A percentile compares a stretch with the other conserved stretches of the same genome.
Evolutionary conservation across 2,888 invertebrate genomes (phyloP).

Genomic region (Alcis repandata): DNA sequence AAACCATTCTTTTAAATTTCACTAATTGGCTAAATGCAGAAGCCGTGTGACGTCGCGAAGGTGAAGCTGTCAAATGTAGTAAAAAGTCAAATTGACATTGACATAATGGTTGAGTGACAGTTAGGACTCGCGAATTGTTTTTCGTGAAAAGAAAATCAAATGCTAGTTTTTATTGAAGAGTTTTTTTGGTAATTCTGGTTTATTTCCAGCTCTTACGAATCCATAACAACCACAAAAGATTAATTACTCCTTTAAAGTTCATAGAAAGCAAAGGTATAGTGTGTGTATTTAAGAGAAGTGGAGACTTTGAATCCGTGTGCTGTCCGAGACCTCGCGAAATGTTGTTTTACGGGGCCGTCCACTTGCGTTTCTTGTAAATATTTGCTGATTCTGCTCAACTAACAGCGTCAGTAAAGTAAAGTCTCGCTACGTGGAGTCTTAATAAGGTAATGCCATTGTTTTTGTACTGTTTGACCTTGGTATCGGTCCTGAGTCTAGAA

Average conservation of each 20-base stretch:
- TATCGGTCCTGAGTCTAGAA: constrained; percentile 42
- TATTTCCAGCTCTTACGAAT: constrained; percentile 8
- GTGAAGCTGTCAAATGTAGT: not conserved
- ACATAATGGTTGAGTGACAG: not conserved
- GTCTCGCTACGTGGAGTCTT: constrained; percentile 32
- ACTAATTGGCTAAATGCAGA: constrained; percentile 1
- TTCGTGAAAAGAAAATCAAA: constrained; percentile 3
- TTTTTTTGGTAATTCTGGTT: not conserved
- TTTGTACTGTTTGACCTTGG: constrained; percentile 54
- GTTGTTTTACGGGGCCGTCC: constrained; percentile 53
- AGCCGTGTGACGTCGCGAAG: not conserved
- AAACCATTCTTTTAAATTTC: too few relatives aligned
- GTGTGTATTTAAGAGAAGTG: constrained; percentile 8
- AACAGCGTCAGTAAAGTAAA: constrained; percentile 23
- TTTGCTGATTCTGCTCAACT: constrained; percentile 49
- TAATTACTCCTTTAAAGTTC: not conserved
- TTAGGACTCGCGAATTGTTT: not conserved
- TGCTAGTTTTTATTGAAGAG: not conserved
- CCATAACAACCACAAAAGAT: not conserved
- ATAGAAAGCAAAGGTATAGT: constrained; percentile 22
- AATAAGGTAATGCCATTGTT: constrained; percentile 48
- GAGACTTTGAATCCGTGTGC: constrained; percentile 39
- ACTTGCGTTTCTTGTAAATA: constrained; percentile 58
- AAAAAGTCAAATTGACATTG: not conserved
- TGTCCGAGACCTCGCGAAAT: constrained; percentile 56